Conservation (phyloP, 2,797 vertebrate genomes). For the Selene dorsalis region DNA sequence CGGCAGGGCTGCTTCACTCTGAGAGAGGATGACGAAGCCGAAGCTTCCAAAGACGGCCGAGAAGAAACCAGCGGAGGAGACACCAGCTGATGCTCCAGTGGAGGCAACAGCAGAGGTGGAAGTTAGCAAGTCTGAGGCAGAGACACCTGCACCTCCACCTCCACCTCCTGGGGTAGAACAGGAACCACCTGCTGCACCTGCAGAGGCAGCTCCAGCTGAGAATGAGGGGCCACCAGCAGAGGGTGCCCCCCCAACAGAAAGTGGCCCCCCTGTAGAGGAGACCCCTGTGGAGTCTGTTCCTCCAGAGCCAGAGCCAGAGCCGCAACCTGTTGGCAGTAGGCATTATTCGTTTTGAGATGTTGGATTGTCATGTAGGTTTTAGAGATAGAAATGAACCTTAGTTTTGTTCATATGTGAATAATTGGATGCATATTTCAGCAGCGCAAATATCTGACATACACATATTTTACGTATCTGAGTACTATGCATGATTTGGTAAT, state of each 20-base stretch:
- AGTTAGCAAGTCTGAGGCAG: slow-evolving; percentile 20
- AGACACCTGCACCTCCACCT: background rate
- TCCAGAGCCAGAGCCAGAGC: slow-evolving; percentile 51
- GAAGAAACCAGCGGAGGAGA: slow-evolving; percentile 71
- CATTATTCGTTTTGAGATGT: slow-evolving; percentile 39
- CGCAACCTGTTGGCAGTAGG: slow-evolving; percentile 74
- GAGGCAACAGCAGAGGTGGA: slow-evolving; percentile 37
- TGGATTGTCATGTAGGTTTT: slow-evolving; percentile 15
- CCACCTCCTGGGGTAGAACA: slow-evolving; percentile 25
- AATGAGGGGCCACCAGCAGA: slow-evolving; percentile 50
- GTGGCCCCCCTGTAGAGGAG: slow-evolving; percentile 39
- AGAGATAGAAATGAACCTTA: background rate
- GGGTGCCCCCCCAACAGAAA: slow-evolving; percentile 33
- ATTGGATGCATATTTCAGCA: background rate
- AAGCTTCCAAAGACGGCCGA: slow-evolving; percentile 78
- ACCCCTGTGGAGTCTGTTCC: slow-evolving; percentile 41
- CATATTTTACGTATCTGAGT: no score
- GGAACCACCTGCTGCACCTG: slow-evolving; percentile 32
- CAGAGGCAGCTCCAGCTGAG: slow-evolving; percentile 48
- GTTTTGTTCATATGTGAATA: background rate
- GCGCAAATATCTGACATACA: slow-evolving; percentile 2
- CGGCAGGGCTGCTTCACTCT: background rate
- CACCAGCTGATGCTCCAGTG: slow-evolving; percentile 23
- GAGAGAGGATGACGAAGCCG: slow-evolving; percentile 78
- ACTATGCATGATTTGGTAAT: background rate